Conservation (phyloP, 2,113 vertebrate genomes). For the Morone chrysops region DNA sequence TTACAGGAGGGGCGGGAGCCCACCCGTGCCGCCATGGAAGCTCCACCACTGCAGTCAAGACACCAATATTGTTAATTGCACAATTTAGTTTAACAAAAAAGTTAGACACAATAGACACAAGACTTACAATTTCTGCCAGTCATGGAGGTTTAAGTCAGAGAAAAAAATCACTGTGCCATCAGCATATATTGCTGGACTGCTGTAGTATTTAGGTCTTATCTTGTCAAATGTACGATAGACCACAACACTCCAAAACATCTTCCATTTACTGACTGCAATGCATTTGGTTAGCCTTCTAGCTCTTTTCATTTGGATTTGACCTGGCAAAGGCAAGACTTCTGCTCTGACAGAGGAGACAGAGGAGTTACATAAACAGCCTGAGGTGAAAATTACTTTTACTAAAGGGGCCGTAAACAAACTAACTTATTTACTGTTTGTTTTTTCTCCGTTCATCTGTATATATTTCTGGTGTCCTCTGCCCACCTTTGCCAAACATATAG, state of each 20-base stretch:
- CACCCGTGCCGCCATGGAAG: too few species aligned
- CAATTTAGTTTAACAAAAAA: too few species aligned
- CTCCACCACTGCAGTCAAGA: too few species aligned
- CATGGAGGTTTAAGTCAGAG: background rate
- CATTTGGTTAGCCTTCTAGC: slow-evolving; percentile 12
- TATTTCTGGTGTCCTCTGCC: background rate
- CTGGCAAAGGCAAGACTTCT: background rate
- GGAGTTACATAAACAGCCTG: slow-evolving; percentile 13
- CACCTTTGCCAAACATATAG: background rate
- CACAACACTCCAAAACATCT: background rate
- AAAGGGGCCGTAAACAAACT: background rate
- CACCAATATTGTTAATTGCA: too few species aligned
- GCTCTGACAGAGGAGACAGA: background rate
- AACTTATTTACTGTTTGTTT: background rate
- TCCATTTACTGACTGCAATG: slow-evolving; percentile 2
- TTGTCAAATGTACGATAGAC: slow-evolving; percentile 3
- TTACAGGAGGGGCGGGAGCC: too few species aligned
- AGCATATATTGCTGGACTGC: background rate
- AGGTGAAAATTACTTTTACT: slow-evolving; percentile 7
- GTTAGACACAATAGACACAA: too few species aligned
- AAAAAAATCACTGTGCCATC: background rate
- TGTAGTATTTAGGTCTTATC: background rate
- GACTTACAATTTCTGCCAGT: too few species aligned
- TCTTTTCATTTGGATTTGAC: slow-evolving; percentile 20
- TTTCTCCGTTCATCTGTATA: background rate